A percentile compares a stretch with the other conserved stretches of the same genome.
Evolutionary conservation across 2,888 invertebrate genomes (phyloP).

Genomic region (Melipona beecheii): DNA sequence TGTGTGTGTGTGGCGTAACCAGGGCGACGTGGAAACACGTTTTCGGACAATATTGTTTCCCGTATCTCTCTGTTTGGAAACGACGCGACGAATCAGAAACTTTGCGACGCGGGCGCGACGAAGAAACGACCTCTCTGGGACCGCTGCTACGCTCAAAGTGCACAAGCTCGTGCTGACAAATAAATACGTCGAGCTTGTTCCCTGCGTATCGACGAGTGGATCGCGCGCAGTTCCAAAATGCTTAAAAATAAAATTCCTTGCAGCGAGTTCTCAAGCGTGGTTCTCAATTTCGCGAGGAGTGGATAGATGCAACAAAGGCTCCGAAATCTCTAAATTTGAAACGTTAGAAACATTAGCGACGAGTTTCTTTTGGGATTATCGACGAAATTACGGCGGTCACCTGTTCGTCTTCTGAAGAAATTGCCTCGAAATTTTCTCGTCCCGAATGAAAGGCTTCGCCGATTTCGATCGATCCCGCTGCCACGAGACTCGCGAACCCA

Average conservation of each 20-base stretch:
- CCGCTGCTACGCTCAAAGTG: neutral
- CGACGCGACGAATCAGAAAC: slow-evolving; percentile 7
- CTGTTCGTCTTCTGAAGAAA: slow-evolving; percentile 56
- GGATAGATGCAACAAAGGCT: no score
- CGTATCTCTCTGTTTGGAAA: slow-evolving; percentile 11
- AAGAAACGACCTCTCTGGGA: slow-evolving; percentile 6
- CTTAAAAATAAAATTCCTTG: no score
- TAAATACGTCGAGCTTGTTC: neutral
- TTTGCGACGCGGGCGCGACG: neutral
- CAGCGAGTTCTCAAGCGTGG: no score
- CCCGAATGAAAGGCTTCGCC: slow-evolving; percentile 40
- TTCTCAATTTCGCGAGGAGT: no score
- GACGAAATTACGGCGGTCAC: slow-evolving; percentile 29
- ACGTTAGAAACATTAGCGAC: no score
- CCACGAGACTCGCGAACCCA: slow-evolving; percentile 36
- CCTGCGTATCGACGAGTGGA: no score
- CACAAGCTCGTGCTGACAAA: slow-evolving; percentile 21
- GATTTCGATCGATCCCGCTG: slow-evolving; percentile 54
- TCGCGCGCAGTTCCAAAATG: no score
- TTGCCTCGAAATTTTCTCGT: slow-evolving; percentile 40
- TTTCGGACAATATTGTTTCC: slow-evolving; percentile 29
- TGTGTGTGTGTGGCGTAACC: neutral
- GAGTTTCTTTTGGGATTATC: slow-evolving; percentile 45
- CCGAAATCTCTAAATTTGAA: no score
- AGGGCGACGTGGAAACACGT: slow-evolving; percentile 8